Evolutionary conservation across 2,888 invertebrate genomes (phyloP).

Genomic region (Drosophila lacicola): DNA sequence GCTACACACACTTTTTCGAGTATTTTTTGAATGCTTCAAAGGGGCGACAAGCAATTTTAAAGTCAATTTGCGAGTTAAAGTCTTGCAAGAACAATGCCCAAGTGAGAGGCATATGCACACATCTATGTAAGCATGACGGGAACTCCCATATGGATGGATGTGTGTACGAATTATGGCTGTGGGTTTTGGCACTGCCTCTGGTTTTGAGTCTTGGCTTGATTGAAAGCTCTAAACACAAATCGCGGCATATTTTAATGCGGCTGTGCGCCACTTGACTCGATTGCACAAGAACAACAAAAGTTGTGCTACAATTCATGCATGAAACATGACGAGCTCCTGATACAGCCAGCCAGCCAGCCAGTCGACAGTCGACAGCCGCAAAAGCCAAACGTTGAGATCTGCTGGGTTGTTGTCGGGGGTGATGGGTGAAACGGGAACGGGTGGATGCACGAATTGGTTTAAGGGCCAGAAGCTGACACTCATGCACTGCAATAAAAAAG

Average conservation of each 20-base stretch:
- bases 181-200: conserved; percentile 14
- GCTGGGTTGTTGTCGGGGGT: conserved; percentile 1
- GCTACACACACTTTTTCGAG: too few species aligned
- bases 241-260: conserved; percentile 63
- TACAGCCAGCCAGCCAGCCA: conserved; percentile 6
- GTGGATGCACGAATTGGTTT: not conserved
- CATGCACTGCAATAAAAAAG: conserved; percentile 14
- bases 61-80: conserved; percentile 39
- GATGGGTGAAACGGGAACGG: not conserved
- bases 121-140: not conserved
- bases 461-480: not conserved
- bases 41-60: conserved; percentile 27
- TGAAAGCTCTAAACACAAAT: conserved; percentile 57
- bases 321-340: conserved; percentile 66
- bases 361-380: conserved; percentile 22
- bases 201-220: conserved; percentile 46
- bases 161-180: conserved; percentile 5
- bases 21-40: not conserved
- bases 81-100: conserved; percentile 10
- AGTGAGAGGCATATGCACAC: conserved; percentile 2
- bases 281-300: conserved; percentile 73
- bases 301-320: conserved; percentile 78
- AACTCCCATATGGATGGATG: not conserved
- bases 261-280: conserved; percentile 72
- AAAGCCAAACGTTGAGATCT: conserved; percentile 17